Evolutionary conservation across 2,888 invertebrate genomes (phyloP).

Genomic region (Abrostola tripartita): DNA sequence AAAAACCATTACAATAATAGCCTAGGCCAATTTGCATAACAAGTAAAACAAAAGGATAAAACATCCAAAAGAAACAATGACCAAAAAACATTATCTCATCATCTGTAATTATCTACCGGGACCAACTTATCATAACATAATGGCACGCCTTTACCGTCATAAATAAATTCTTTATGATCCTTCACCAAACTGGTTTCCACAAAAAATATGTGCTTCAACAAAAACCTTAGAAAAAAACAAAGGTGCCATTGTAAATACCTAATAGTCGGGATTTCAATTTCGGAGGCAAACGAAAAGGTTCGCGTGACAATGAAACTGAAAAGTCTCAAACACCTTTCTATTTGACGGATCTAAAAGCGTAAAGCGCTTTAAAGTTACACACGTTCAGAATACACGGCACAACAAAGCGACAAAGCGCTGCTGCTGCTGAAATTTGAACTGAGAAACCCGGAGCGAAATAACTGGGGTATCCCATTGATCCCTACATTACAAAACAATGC

Average conservation of each 20-base stretch:
- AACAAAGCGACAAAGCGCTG: constrained; percentile 68
- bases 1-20: constrained; percentile 13
- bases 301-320: constrained; percentile 78
- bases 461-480: constrained; percentile 81
- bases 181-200: constrained; percentile 68
- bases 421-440: constrained; percentile 64
- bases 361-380: constrained; percentile 67
- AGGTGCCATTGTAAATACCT: constrained; percentile 77
- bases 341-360: constrained; percentile 50
- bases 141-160: constrained; percentile 74
- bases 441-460: constrained; percentile 79
- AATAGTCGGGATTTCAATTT: constrained; percentile 69
- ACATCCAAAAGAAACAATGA: constrained; percentile 60
- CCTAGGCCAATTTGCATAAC: constrained; percentile 42
- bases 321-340: constrained; percentile 74
- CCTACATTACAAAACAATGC: constrained; percentile 52
- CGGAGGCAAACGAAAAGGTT: constrained; percentile 67
- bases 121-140: constrained; percentile 80
- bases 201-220: constrained; percentile 72
- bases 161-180: constrained; percentile 75
- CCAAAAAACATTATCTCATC: constrained; percentile 68
- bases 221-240: constrained; percentile 64
- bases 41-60: constrained; percentile 41
- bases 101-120: constrained; percentile 78
- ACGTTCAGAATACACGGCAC: constrained; percentile 38